Conservation (phyloP, 1,140 invertebrate genomes). For the Cyclina sinensis region DNA sequence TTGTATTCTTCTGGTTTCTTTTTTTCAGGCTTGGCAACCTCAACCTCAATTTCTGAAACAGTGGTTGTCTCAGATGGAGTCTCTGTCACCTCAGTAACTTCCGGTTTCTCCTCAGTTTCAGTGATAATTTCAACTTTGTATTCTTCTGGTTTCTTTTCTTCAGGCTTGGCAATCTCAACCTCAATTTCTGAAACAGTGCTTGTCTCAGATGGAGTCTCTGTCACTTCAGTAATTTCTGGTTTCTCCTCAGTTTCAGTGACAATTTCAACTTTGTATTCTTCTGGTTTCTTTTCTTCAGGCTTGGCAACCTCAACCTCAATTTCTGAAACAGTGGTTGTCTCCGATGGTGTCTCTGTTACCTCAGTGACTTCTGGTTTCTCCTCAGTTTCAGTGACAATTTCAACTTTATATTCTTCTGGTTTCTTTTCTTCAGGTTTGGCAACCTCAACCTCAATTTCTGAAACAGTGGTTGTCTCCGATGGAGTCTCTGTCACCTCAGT, state of each 20-base stretch:
- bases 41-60: conserved; percentile 46
- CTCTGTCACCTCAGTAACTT: conserved; percentile 71
- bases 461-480: conserved; percentile 49
- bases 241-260: conserved; percentile 70
- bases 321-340: conserved; percentile 61
- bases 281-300: conserved; percentile 63
- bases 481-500: conserved; percentile 52
- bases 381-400: conserved; percentile 15
- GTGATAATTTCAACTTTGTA: conserved; percentile 20
- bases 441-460: conserved; percentile 68
- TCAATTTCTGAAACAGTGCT: conserved; percentile 39
- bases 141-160: conserved; percentile 40
- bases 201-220: conserved; percentile 69
- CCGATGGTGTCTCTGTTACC: conserved; percentile 38
- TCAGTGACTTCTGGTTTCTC: conserved; percentile 46
- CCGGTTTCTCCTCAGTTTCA: conserved; percentile 39
- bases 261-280: conserved; percentile 69
- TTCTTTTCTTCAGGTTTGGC: conserved; percentile 64
- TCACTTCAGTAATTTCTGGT: conserved; percentile 68
- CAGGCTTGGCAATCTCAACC: conserved; percentile 18
- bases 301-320: conserved; percentile 72
- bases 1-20: conserved; percentile 70
- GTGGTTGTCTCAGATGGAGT: conserved; percentile 52
- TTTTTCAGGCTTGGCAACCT: conserved; percentile 66
- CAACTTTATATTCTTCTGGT: conserved; percentile 67